Evolutionary conservation across 2,797 vertebrate species (phyloP).

Genomic region (Mallotus villosus): DNA sequence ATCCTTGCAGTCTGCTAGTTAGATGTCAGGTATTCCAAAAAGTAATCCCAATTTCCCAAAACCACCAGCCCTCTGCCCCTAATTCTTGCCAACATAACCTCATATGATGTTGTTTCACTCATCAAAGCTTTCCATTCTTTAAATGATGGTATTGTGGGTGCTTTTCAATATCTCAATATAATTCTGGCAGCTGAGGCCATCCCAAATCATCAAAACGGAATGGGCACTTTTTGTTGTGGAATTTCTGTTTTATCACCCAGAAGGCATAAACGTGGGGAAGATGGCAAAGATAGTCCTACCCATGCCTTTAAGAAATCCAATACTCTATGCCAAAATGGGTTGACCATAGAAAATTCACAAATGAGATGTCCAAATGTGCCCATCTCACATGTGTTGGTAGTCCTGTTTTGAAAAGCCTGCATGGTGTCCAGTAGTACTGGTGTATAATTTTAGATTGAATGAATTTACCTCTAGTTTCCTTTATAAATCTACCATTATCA

Average conservation of each 20-base stretch:
- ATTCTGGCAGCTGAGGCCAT: background rate
- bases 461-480: conserved; percentile 23
- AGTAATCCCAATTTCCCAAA: no score
- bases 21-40: no score
- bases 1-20: no score
- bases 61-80: no score
- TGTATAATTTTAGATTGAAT: conserved; percentile 22
- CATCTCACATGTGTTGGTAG: background rate
- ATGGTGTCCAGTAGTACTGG: conserved; percentile 18
- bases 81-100: no score
- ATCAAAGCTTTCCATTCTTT: no score
- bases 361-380: conserved; percentile 9
- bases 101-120: no score
- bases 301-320: conserved; percentile 14
- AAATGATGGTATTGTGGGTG: background rate
- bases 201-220: conserved; percentile 1
- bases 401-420: conserved; percentile 10
- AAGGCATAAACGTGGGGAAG: conserved; percentile 14
- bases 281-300: conserved; percentile 9
- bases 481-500: conserved; percentile 13
- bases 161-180: conserved; percentile 13
- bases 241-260: conserved; percentile 16
- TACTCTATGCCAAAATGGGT: background rate
- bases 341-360: conserved; percentile 15
- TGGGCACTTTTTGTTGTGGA: conserved; percentile 5